phyloP scores from a whole-genome alignment of 2,888 invertebrate species.

The Muschampia plurimacula region DNA sequence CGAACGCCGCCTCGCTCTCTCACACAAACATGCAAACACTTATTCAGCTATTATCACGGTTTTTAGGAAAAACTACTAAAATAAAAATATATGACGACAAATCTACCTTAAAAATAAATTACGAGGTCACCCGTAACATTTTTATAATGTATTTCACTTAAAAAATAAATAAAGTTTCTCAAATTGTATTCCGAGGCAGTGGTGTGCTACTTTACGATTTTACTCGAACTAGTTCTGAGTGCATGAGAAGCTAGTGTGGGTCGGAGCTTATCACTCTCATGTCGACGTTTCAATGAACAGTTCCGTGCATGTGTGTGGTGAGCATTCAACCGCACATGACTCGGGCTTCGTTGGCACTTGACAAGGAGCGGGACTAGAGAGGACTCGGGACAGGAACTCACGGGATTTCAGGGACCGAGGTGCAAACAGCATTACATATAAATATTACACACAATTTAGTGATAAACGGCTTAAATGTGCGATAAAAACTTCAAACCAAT shows the following conservation, averaged over 20 bases:
- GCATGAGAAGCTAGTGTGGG: constrained; percentile 27
- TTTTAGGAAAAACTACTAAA: constrained; percentile 77
- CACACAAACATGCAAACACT: constrained; percentile 72
- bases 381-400: constrained; percentile 76
- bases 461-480: constrained; percentile 47
- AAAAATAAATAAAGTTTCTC: constrained; percentile 66
- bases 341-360: constrained; percentile 81
- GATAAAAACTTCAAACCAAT: constrained; percentile 54
- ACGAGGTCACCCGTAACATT: constrained; percentile 75
- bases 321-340: constrained; percentile 61
- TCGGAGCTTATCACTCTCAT: constrained; percentile 13
- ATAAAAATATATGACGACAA: constrained; percentile 74
- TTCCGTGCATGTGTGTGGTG: constrained; percentile 15
- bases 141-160: constrained; percentile 76
- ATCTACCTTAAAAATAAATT: constrained; percentile 82
- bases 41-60: constrained; percentile 85
- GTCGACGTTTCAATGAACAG: neutral
- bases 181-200: constrained; percentile 58
- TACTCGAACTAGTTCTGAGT: constrained; percentile 30
- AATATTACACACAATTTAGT: constrained; percentile 55
- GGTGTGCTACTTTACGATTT: constrained; percentile 55
- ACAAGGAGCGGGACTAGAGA: constrained; percentile 80
- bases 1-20: constrained; percentile 75
- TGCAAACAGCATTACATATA: constrained; percentile 52
- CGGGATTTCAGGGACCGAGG: constrained; percentile 64